Evolutionary conservation across 1,140 invertebrate species (phyloP).

Genomic region (Agrypnia vestita): DNA sequence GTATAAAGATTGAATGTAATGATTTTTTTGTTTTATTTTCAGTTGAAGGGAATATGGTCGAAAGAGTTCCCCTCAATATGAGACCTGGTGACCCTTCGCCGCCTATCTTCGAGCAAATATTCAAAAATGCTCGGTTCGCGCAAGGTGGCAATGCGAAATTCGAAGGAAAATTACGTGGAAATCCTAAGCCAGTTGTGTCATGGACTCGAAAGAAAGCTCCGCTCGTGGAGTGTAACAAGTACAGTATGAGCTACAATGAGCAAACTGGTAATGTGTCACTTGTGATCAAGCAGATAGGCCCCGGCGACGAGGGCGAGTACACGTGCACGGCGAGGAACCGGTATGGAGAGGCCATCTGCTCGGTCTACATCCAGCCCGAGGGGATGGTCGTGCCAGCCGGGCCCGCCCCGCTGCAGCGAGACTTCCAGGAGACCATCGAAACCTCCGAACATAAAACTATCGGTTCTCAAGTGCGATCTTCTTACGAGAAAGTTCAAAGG

Average conservation of each 20-base stretch:
- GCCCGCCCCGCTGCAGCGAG: slow-evolving; percentile 68
- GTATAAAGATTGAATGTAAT: not conserved
- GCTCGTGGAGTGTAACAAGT: slow-evolving; percentile 86
- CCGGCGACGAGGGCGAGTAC: slow-evolving; percentile 96
- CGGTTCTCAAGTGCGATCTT: slow-evolving; percentile 70
- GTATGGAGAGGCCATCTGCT: slow-evolving; percentile 94
- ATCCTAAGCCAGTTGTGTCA: slow-evolving; percentile 93
- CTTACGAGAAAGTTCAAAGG: slow-evolving; percentile 65
- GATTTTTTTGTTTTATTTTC: slow-evolving; percentile 33
- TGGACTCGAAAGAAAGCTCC: slow-evolving; percentile 94
- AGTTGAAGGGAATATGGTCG: slow-evolving; percentile 62
- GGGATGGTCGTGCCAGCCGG: slow-evolving; percentile 81
- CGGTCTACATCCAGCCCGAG: slow-evolving; percentile 96
- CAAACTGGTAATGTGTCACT: slow-evolving; percentile 89
- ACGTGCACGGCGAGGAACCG: slow-evolving; percentile 94
- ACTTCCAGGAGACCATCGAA: slow-evolving; percentile 74
- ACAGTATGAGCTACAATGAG: slow-evolving; percentile 90
- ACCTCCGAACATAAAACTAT: slow-evolving; percentile 75
- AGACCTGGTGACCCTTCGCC: slow-evolving; percentile 83
- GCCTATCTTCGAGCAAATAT: slow-evolving; percentile 94
- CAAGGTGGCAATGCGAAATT: slow-evolving; percentile 95
- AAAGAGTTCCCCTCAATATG: slow-evolving; percentile 69
- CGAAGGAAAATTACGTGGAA: slow-evolving; percentile 91
- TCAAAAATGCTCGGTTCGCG: slow-evolving; percentile 93
- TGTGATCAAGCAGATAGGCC: slow-evolving; percentile 91